phyloP scores from a whole-genome alignment of 2,888 invertebrate genomes.

The Megalurothrips usitatus region DNA sequence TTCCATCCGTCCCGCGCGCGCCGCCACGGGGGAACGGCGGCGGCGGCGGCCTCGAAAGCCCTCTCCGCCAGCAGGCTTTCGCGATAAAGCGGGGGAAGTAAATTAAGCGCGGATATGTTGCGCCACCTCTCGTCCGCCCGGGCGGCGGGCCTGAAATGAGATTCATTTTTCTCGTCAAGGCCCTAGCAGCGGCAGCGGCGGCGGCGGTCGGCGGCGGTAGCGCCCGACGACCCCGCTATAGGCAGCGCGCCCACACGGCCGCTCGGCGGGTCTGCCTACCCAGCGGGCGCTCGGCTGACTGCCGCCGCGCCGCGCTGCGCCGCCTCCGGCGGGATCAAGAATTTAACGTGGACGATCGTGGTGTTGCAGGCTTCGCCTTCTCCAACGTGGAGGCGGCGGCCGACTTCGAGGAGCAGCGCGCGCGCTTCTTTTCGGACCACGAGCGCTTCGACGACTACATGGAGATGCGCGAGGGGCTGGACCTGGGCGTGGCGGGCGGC shows the following conservation, averaged over 20 bases:
- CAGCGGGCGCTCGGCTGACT: not conserved
- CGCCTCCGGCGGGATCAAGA: too few species aligned
- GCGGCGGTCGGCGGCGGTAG: not conserved
- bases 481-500: constrained; percentile 54
- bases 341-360: too few species aligned
- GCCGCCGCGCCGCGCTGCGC: too few species aligned
- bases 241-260: not conserved
- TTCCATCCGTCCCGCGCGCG: not conserved
- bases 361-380: constrained; percentile 62
- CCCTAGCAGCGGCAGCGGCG: not conserved
- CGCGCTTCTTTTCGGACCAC: constrained; percentile 72
- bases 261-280: not conserved
- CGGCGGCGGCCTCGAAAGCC: too few species aligned
- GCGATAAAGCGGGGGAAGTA: too few species aligned
- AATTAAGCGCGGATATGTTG: too few species aligned
- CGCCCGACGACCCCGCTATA: not conserved
- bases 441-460: constrained; percentile 78
- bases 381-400: constrained; percentile 70
- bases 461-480: constrained; percentile 78
- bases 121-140: too few species aligned
- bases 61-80: not conserved
- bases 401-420: constrained; percentile 77
- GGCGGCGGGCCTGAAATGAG: too few species aligned
- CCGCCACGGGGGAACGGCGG: too few species aligned
- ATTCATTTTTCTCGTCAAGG: too few species aligned